Evolutionary conservation across 2,797 vertebrate genomes (phyloP).

Genomic region (Eulemur rubriventer): DNA sequence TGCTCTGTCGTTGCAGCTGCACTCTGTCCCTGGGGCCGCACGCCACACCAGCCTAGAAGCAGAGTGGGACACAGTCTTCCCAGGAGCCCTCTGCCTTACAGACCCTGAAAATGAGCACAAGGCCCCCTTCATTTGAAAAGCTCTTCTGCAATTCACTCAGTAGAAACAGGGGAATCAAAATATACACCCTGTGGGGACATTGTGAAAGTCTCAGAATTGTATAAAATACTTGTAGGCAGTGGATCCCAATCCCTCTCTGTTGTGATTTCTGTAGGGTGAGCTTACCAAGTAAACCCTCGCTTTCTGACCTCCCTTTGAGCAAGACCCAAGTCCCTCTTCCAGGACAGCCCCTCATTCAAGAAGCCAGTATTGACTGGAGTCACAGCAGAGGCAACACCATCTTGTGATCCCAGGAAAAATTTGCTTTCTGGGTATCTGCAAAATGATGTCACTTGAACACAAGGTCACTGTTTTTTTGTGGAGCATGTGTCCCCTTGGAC

Average conservation of each 20-base stretch:
- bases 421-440: not conserved
- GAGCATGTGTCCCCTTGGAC: not conserved
- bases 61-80: not conserved
- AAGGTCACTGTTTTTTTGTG: not conserved
- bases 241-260: not conserved
- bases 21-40: not conserved
- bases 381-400: not conserved
- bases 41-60: too few species aligned
- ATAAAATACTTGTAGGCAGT: not conserved
- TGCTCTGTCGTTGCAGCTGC: fast-evolving
- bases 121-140: not conserved
- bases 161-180: not conserved
- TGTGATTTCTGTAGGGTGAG: not conserved
- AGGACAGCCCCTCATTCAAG: not conserved
- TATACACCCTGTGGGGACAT: not conserved
- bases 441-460: not conserved
- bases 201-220: not conserved
- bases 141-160: not conserved
- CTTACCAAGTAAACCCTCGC: not conserved
- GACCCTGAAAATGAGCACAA: not conserved
- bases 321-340: not conserved
- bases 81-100: not conserved
- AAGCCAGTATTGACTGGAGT: not conserved
- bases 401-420: not conserved
- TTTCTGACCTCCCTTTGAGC: not conserved